phyloP scores from a whole-genome alignment of 2,888 invertebrate genomes.

The Tenthredo livida region DNA sequence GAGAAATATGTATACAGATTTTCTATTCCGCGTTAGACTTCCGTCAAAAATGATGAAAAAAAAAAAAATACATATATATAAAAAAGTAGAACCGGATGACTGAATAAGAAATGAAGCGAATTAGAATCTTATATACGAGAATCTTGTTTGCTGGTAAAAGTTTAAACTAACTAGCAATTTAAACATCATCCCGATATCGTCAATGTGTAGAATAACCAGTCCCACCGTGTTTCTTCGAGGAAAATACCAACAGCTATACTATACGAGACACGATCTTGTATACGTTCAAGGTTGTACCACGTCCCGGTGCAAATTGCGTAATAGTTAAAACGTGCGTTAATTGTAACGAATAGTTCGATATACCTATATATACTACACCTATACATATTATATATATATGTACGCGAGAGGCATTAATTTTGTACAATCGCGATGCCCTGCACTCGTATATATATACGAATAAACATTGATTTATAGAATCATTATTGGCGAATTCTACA shows the following conservation, averaged over 20 bases:
- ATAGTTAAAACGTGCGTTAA: slow-evolving; percentile 33
- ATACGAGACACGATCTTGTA: slow-evolving; percentile 3
- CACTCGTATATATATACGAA: background rate
- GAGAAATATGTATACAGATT: background rate
- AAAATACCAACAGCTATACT: background rate
- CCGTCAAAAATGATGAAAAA: background rate
- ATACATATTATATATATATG: background rate
- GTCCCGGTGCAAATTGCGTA: slow-evolving; percentile 45
- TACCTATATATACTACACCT: background rate
- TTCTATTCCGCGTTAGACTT: background rate
- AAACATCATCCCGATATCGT: background rate
- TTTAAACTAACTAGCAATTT: background rate
- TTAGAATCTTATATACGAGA: background rate
- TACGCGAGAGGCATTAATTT: background rate
- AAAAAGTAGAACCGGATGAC: background rate
- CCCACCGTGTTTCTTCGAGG: background rate
- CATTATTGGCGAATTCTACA: background rate
- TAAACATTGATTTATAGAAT: slow-evolving; percentile 3
- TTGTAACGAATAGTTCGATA: slow-evolving; percentile 40
- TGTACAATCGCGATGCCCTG: background rate
- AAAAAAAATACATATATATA: background rate
- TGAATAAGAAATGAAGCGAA: background rate
- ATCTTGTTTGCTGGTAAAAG: background rate
- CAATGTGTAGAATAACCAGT: slow-evolving; percentile 6
- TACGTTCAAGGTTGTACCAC: slow-evolving; percentile 43